Evolutionary conservation across 2,888 invertebrate species (phyloP).

Genomic region (Leptura quadrifasciata): DNA sequence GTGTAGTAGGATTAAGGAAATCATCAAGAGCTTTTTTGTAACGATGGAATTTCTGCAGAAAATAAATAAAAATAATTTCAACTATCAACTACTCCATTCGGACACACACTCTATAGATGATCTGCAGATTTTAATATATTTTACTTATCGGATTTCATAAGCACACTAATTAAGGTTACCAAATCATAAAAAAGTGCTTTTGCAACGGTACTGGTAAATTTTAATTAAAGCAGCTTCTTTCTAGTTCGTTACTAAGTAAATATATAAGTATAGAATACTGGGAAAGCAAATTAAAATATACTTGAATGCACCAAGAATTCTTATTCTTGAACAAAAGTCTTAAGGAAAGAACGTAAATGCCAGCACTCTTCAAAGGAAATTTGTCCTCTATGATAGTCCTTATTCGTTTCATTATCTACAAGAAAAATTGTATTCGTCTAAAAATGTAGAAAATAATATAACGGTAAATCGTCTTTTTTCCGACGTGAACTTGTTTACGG

Average conservation of each 20-base stretch:
- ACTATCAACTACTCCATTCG: no score
- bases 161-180: no score
- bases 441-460: conserved; percentile 36
- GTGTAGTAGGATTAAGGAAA: no score
- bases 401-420: conserved; percentile 6
- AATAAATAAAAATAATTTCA: no score
- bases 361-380: conserved; percentile 12
- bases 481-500: background rate
- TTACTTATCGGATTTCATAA: no score
- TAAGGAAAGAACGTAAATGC: conserved; percentile 12
- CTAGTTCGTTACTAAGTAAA: background rate
- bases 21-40: no score
- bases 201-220: background rate
- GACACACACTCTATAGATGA: no score
- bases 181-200: background rate
- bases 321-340: conserved; percentile 10
- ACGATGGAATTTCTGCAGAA: no score
- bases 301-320: conserved; percentile 14
- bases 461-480: background rate
- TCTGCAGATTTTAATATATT: no score
- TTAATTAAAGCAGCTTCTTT: conserved; percentile 7
- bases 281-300: conserved; percentile 21
- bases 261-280: conserved; percentile 24
- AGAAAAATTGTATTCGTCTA: conserved; percentile 35
- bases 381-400: background rate